Percentiles rank a stretch among this genome's conserved stretches.
Conservation (phyloP, 2,797 vertebrate species). For the Chelon auratus region DNA sequence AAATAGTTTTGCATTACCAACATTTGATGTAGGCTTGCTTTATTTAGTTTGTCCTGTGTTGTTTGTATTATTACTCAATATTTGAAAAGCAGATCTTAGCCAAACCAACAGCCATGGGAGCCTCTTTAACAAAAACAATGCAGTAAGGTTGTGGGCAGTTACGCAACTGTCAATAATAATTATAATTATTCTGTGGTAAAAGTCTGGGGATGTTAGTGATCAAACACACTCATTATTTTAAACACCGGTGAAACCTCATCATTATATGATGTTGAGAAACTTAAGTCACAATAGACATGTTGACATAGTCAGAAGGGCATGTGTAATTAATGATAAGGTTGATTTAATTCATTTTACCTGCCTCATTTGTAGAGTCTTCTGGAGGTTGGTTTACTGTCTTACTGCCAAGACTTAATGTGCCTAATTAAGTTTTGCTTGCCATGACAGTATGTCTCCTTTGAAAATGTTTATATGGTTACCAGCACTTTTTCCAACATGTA, state of each 20-base stretch:
- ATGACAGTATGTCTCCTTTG: not conserved
- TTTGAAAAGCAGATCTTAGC: conserved; percentile 11
- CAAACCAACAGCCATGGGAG: not conserved
- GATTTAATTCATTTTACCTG: not conserved
- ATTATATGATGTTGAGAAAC: not conserved
- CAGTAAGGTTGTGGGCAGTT: not conserved
- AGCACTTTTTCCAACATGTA: not conserved
- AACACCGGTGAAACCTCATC: not conserved
- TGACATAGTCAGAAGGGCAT: not conserved
- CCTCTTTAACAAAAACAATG: not conserved
- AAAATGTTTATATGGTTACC: not conserved
- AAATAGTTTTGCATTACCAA: conserved; percentile 16
- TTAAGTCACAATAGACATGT: not conserved
- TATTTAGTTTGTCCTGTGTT: not conserved
- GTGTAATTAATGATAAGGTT: not conserved
- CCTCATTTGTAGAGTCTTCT: not conserved
- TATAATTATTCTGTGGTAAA: not conserved
- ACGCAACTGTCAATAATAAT: not conserved
- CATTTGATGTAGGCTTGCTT: conserved; percentile 6
- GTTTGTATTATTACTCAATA: conserved; percentile 19
- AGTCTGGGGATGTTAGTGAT: not conserved
- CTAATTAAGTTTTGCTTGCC: not conserved
- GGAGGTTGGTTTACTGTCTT: not conserved
- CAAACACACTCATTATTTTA: not conserved
- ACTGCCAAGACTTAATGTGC: too few species aligned